Evolutionary conservation across 2,888 invertebrate genomes (phyloP).

Genomic region (Hemithea aestivaria): DNA sequence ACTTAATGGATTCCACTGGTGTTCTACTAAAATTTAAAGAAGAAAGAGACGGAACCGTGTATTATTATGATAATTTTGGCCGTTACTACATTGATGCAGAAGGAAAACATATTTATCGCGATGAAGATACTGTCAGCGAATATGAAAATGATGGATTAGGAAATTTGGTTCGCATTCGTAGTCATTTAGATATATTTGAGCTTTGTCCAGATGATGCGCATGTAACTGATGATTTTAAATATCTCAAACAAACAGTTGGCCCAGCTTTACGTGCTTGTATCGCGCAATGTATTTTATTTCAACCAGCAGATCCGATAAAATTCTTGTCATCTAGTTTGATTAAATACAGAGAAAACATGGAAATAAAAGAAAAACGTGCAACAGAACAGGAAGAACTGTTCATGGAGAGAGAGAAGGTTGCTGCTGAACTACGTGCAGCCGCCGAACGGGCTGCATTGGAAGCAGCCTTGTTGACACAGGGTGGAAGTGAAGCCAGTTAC

Average conservation of each 20-base stretch:
- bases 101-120: slow-evolving; percentile 67
- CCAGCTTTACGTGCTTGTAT: slow-evolving; percentile 60
- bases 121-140: slow-evolving; percentile 58
- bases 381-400: slow-evolving; percentile 54
- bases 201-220: slow-evolving; percentile 59
- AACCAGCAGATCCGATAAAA: slow-evolving; percentile 67
- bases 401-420: slow-evolving; percentile 50
- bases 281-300: slow-evolving; percentile 58
- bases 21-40: slow-evolving; percentile 61
- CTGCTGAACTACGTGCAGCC: slow-evolving; percentile 55
- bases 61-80: slow-evolving; percentile 65
- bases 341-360: slow-evolving; percentile 62
- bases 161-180: slow-evolving; percentile 67
- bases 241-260: slow-evolving; percentile 60
- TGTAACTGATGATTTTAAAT: slow-evolving; percentile 65
- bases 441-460: slow-evolving; percentile 54
- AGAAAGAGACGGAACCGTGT: slow-evolving; percentile 53
- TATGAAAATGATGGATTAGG: slow-evolving; percentile 72
- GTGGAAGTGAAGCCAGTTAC: slow-evolving; percentile 64
- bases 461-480: slow-evolving; percentile 44
- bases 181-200: slow-evolving; percentile 54
- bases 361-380: slow-evolving; percentile 49
- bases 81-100: slow-evolving; percentile 60
- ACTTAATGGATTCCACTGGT: slow-evolving; percentile 64
- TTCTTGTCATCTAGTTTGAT: slow-evolving; percentile 53